Base-by-base conservation (phyloP, 2,797 vertebrate species). In the Apodemus agrarius region DNA sequence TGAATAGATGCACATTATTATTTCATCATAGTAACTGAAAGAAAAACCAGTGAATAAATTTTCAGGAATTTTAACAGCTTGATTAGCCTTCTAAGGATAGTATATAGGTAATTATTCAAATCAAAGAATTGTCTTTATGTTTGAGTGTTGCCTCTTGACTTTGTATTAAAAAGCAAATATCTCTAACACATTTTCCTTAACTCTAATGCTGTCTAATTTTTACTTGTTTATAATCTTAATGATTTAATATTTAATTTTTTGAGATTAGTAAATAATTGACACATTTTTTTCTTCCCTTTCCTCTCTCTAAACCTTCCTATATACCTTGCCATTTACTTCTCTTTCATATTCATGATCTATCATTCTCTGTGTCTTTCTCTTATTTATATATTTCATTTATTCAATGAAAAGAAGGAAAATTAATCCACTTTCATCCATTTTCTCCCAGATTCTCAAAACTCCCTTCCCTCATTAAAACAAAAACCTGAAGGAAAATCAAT, bases 321-420 rank as follows among this genome's bases (percentile, higher is more conserved):
- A 75, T 40, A 24, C 10, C 72, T 37, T 34, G 17, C 7, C 19
- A 21, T 21, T 43, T 24, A 24, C 29, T 6, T 11, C 21, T 75
- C 72, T 24, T 75, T 75, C 7, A 43, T 19, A 75, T 43, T 75
- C 9, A 74, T 75, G n/a, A n/a, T n/a, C n/a, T n/a, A n/a, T n/a
- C n/a, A n/a, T n/a, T n/a, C n/a, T n/a, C n/a, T n/a, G n/a, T n/a
- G 49, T 52, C 10, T 52, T 11, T 52, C 49, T 52, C 49, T 52
- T 52, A 52, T 52, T 52, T 52, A 52, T 57, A 76, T 76, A 87
- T 82, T 96, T 78, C 69, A 83, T 97, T 97, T 98, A 96, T 96
- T 97, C 49, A 82, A 37, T 74, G 67, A 93, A 93, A 89, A 93
- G 80, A 81, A 88, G 74, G 95, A 69, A 95, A 87, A 52, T 78